phyloP scores from a whole-genome alignment of 92 coral and sea anemone species.

The Galaxea fascicularis region DNA sequence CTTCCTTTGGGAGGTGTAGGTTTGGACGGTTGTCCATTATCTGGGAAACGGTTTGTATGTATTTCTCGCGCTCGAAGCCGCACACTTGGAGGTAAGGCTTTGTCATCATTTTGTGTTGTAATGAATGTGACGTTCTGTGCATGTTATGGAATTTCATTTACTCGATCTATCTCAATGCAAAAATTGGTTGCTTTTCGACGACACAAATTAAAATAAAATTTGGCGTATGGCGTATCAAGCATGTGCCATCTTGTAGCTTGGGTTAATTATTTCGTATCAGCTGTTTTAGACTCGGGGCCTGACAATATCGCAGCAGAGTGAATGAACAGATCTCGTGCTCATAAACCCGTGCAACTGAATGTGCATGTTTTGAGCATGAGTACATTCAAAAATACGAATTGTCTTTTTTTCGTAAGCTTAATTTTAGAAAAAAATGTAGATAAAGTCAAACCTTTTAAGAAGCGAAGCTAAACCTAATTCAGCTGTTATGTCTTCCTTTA shows the following conservation, averaged over 20 bases:
- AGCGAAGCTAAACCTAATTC: neutral
- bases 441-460: neutral
- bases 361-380: neutral
- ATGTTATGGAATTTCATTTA: constrained; percentile 41
- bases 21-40: constrained; percentile 20
- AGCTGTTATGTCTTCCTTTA: neutral
- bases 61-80: neutral
- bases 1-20: constrained; percentile 54
- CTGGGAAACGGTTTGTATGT: constrained; percentile 23
- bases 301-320: neutral
- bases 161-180: neutral
- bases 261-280: too few relatives aligned
- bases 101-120: neutral
- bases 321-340: constrained; percentile 15
- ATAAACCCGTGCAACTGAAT: constrained; percentile 12
- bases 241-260: too few relatives aligned
- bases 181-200: neutral
- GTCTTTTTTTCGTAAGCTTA: neutral
- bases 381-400: neutral
- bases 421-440: too few relatives aligned
- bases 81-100: constrained; percentile 37
- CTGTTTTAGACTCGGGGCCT: neutral
- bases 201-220: neutral
- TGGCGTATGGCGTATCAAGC: neutral
- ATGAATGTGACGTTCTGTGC: neutral